A percentile compares a stretch with the other conserved stretches of the same genome.
Conservation (phyloP, 2,797 vertebrate species). For the Tapirus indicus region DNA sequence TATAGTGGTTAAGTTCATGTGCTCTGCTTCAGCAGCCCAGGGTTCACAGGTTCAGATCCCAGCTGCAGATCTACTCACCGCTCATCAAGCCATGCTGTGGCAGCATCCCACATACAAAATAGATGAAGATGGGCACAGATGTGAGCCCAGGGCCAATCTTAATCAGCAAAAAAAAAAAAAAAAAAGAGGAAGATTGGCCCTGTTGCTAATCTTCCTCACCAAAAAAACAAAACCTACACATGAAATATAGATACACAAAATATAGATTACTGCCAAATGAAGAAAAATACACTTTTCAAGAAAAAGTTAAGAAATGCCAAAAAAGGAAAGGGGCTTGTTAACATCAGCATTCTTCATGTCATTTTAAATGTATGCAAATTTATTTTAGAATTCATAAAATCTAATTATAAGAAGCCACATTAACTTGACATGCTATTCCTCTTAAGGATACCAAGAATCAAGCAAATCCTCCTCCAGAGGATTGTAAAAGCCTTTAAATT, state of each 20-base stretch:
- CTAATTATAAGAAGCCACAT: not conserved
- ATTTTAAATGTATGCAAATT: constrained; percentile 21
- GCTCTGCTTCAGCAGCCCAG: too few species aligned
- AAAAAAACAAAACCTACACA: too few species aligned
- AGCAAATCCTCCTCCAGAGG: not conserved
- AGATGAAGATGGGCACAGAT: too few species aligned
- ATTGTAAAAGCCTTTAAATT: not conserved
- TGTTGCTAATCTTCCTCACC: too few species aligned
- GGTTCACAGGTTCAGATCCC: too few species aligned
- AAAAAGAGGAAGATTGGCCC: too few species aligned
- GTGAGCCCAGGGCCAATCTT: too few species aligned
- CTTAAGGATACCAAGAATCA: constrained; percentile 15
- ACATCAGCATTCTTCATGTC: not conserved
- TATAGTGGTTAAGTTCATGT: too few species aligned
- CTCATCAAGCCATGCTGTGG: too few species aligned
- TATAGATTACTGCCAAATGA: not conserved
- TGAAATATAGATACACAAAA: not conserved
- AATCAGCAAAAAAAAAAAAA: too few species aligned
- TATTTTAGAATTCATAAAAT: constrained; percentile 46
- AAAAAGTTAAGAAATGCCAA: not conserved
- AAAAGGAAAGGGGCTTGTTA: not conserved
- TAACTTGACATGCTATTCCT: constrained; percentile 16
- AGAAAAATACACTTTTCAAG: not conserved
- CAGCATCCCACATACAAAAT: too few species aligned
- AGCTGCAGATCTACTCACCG: too few species aligned